Base-by-base conservation (phyloP, 1,140 invertebrate genomes). In the Drosophila tropicalis region DNA sequence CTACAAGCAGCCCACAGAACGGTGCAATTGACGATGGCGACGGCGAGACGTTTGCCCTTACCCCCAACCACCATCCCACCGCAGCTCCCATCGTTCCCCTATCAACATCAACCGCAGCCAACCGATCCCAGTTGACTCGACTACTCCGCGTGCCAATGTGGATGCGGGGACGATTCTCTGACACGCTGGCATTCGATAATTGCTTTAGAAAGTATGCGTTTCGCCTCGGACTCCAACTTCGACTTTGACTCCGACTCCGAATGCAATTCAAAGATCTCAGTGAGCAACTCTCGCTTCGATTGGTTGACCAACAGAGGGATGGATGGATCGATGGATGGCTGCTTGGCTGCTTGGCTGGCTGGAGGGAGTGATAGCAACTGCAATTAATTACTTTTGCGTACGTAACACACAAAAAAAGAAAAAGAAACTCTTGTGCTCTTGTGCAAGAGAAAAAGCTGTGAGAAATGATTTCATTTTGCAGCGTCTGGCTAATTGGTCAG, bases 181-280 rank as follows among this genome's bases (percentile, higher is more conserved):
- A 85, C 81, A 87, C 84, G 74, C 73, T 84, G 84, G 84, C 85
- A 89, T 89, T 81, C 84, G 85, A 89, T 89, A 89, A 89, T 89
- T 89, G 84, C 84, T 87, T 89, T 84, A 87, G 84, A 84, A 89
- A 89, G 84, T 90, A 89, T 89, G 81, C 84, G 80, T 54, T 68
- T 70, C 71, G 71, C 58, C 39, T n/a, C 60, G 15, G 39, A 15
- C 36, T 36, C 56, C 9, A 9, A 34, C 13, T 32, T 2, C 32
- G 29, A 17, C 29, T 15, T 3, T 5, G 19, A 60, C 41, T 15
- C 1, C 41, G 7, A 44, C 41, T 15, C 3, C 40, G 5, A 41
- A 17, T 13, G 5, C 12, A 58, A 34, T 13, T 34, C 55, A 10
- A 22, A 51, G 44, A 51, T 57, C 55, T 56, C 29, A 15, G 6